phyloP scores from a whole-genome alignment of 1,140 invertebrate species.

The Hypothenemus hampei region DNA sequence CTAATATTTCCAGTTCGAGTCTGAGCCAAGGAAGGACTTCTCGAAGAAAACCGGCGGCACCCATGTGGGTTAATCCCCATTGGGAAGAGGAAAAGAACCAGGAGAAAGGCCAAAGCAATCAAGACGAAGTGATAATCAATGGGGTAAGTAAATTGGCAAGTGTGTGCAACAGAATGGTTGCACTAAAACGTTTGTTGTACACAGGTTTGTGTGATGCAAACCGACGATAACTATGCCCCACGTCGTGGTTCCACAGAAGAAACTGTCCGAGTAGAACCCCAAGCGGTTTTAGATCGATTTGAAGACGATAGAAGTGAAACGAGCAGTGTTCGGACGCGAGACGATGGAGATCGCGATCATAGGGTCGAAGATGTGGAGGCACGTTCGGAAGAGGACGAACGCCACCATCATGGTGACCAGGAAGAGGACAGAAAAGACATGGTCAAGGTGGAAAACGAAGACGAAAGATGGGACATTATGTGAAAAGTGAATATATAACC shows the following conservation, averaged over 20 bases:
- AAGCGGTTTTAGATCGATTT: slow-evolving; percentile 57
- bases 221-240: slow-evolving; percentile 58
- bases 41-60: slow-evolving; percentile 86
- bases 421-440: slow-evolving; percentile 28
- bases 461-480: slow-evolving; percentile 45
- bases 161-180: neutral
- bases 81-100: slow-evolving; percentile 63
- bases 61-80: slow-evolving; percentile 95
- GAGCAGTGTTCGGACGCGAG: slow-evolving; percentile 49
- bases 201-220: slow-evolving; percentile 72
- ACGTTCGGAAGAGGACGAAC: slow-evolving; percentile 21
- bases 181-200: neutral
- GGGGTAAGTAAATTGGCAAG: slow-evolving; percentile 56
- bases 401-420: slow-evolving; percentile 10
- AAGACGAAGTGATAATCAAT: slow-evolving; percentile 81
- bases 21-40: slow-evolving; percentile 55
- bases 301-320: slow-evolving; percentile 56
- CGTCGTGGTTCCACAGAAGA: slow-evolving; percentile 58
- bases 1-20: slow-evolving; percentile 29
- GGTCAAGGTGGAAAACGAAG: slow-evolving; percentile 42
- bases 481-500: slow-evolving; percentile 1
- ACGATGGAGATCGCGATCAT: slow-evolving; percentile 34
- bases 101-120: slow-evolving; percentile 51
- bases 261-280: slow-evolving; percentile 67
- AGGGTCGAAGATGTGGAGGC: slow-evolving; percentile 25